Evolutionary conservation across 2,797 vertebrate species (phyloP).

Genomic region (Ctenochaetus hawaiiensis): DNA sequence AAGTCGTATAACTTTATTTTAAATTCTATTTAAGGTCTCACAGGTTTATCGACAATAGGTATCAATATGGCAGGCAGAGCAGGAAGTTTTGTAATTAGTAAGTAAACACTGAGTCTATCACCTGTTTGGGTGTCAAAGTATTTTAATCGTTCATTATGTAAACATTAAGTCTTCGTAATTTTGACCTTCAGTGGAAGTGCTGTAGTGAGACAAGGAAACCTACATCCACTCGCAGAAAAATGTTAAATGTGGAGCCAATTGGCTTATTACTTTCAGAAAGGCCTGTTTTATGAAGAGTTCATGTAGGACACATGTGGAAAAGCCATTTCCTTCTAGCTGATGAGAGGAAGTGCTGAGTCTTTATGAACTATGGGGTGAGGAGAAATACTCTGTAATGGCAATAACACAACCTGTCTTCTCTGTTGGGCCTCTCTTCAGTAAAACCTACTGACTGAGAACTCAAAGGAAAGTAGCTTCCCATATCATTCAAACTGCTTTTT

Average conservation of each 20-base stretch:
- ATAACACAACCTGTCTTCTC: constrained; percentile 58
- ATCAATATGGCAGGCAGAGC: no score
- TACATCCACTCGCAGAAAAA: neutral
- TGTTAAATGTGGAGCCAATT: neutral
- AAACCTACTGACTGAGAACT: neutral
- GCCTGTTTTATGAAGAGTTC: constrained; percentile 14
- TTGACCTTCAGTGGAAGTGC: neutral
- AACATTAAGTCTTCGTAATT: neutral
- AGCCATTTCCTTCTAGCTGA: constrained; percentile 76
- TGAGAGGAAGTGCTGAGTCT: constrained; percentile 43
- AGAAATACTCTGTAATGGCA: constrained; percentile 57
- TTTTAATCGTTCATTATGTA: neutral
- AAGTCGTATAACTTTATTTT: neutral
- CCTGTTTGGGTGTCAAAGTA: neutral
- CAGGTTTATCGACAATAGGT: no score
- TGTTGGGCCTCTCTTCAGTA: neutral
- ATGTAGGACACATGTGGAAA: constrained; percentile 74
- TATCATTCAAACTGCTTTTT: neutral
- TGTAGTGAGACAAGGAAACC: neutral
- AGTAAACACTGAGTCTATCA: no score
- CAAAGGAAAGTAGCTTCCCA: constrained; percentile 5
- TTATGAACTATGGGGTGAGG: constrained; percentile 34
- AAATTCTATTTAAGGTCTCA: neutral
- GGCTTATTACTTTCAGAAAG: neutral
- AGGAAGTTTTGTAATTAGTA: neutral